Evolutionary conservation across 2,888 invertebrate genomes (phyloP).

Genomic region (Octonoba sinensis): DNA sequence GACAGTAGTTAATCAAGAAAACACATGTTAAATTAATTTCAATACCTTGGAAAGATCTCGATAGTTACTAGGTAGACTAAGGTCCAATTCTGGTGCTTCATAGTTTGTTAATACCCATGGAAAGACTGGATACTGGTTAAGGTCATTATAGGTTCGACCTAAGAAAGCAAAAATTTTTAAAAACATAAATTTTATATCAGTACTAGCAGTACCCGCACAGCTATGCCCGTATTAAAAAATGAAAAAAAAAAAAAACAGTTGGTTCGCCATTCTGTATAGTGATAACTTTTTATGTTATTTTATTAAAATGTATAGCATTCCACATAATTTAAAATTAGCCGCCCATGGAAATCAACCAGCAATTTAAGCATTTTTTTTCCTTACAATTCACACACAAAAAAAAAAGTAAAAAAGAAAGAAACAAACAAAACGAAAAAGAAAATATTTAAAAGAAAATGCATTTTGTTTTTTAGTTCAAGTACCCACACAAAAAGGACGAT

Average conservation of each 20-base stretch:
- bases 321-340: no score
- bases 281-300: background rate
- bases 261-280: background rate
- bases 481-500: no score
- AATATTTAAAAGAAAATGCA: no score
- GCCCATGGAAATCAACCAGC: no score
- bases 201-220: no score
- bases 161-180: slow-evolving; percentile 67
- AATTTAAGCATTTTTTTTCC: background rate
- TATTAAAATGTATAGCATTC: no score
- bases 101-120: slow-evolving; percentile 99
- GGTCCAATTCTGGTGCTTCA: slow-evolving; percentile 94
- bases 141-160: slow-evolving; percentile 99
- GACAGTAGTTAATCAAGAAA: background rate
- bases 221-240: no score
- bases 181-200: background rate
- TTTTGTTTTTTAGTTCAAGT: no score
- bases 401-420: background rate
- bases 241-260: background rate
- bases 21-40: background rate
- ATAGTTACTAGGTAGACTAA: slow-evolving; percentile 96
- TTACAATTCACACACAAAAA: background rate
- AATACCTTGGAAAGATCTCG: slow-evolving; percentile 93
- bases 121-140: slow-evolving; percentile 99
- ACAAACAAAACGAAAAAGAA: no score